A percentile compares a stretch with the other conserved stretches of the same genome.
Conservation (phyloP, 2,888 invertebrate genomes). For the Polia nebulosa region DNA sequence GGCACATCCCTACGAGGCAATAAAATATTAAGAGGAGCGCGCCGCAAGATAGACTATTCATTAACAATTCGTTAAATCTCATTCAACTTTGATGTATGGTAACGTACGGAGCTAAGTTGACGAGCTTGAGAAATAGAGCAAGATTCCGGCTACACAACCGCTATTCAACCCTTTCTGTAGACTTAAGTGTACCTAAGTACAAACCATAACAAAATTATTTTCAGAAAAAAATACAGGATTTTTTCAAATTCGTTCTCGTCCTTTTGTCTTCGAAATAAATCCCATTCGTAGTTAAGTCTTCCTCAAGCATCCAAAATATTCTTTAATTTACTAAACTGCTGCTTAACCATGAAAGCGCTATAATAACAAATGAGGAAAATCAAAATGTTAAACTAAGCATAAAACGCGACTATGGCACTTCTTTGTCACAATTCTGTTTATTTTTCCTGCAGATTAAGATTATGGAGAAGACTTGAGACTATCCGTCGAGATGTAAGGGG, state of each 20-base stretch:
- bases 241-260: background rate
- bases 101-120: conserved; percentile 14
- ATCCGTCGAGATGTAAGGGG: conserved; percentile 2
- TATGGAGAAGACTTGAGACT: background rate
- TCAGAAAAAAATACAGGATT: background rate
- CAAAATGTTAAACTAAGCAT: conserved; percentile 33
- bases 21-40: conserved; percentile 68
- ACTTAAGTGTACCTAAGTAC: background rate
- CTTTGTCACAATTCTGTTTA: conserved; percentile 32
- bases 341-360: background rate
- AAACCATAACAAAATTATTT: background rate
- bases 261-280: background rate
- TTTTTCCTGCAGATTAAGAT: conserved; percentile 29
- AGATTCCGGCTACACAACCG: background rate
- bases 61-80: conserved; percentile 66
- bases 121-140: conserved; percentile 14
- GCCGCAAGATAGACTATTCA: conserved; percentile 68
- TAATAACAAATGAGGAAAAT: conserved; percentile 30
- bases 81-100: conserved; percentile 60
- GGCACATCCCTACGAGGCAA: conserved; percentile 63
- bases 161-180: background rate
- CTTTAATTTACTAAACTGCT: background rate
- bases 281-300: background rate
- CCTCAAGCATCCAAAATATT: background rate
- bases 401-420: conserved; percentile 26